phyloP scores from a whole-genome alignment of 2,888 invertebrate species.

The Patella pellucida region DNA sequence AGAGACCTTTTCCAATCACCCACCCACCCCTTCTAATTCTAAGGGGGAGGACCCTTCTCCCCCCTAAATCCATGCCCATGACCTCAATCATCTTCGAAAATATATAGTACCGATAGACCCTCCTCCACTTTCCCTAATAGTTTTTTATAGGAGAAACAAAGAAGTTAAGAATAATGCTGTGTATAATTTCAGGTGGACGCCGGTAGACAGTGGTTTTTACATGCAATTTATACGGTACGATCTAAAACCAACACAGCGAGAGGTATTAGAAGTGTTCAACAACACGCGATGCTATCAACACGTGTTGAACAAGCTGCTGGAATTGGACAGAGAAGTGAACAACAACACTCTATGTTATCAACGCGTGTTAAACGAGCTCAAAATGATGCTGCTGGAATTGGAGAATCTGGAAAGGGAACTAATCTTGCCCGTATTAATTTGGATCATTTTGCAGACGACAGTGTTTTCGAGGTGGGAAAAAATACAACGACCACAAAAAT shows the following conservation, averaged over 20 bases:
- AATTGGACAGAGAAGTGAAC: no score
- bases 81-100: no score
- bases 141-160: no score
- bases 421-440: constrained; percentile 57
- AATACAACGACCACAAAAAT: constrained; percentile 34
- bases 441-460: constrained; percentile 35
- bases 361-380: constrained; percentile 6
- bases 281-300: no score
- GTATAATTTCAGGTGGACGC: constrained; percentile 52
- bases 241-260: constrained; percentile 38
- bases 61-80: no score
- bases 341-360: constrained; percentile 12
- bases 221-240: constrained; percentile 59
- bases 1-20: no score
- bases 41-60: no score
- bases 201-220: constrained; percentile 64
- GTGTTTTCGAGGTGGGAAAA: constrained; percentile 41
- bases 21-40: no score
- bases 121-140: no score
- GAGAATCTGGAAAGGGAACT: constrained; percentile 53
- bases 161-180: no score
- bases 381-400: constrained; percentile 44
- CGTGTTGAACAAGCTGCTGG: no score
- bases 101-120: not conserved
- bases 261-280: no score